These are phyloP conservation scores for Ephialtes manifestator DNA, from an alignment of 2,888 invertebrate species.

Conservation along the genomic window DNA sequence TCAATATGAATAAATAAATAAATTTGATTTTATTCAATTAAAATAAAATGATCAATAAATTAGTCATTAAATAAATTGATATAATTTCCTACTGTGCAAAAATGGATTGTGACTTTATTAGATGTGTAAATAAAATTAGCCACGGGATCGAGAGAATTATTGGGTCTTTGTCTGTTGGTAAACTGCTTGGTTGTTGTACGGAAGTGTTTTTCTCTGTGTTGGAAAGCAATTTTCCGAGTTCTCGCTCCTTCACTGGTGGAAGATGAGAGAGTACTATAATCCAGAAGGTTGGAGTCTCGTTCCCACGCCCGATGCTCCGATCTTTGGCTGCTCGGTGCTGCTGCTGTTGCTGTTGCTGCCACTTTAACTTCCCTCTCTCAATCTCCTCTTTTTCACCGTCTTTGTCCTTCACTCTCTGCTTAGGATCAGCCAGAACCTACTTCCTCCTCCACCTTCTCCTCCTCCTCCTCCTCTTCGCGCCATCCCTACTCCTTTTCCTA, in stretches of 20 bases:
- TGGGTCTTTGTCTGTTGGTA: neutral
- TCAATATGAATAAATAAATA: too few species aligned
- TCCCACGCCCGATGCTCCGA: slow-evolving; percentile 84
- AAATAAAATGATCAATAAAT: neutral
- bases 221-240: slow-evolving; percentile 47
- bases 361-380: slow-evolving; percentile 57
- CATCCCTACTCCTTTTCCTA: neutral
- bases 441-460: slow-evolving; percentile 61
- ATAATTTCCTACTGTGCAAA: neutral
- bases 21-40: too few species aligned
- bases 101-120: neutral
- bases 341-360: slow-evolving; percentile 68
- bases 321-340: slow-evolving; percentile 81
- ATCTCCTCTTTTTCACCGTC: slow-evolving; percentile 10
- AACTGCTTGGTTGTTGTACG: slow-evolving; percentile 14
- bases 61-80: neutral
- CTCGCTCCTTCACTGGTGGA: slow-evolving; percentile 7
- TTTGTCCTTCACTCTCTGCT: slow-evolving; percentile 74
- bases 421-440: slow-evolving; percentile 75
- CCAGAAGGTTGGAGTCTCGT: slow-evolving; percentile 75
- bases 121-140: slow-evolving; percentile 2
- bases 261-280: slow-evolving; percentile 58
- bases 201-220: slow-evolving; percentile 34
- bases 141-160: neutral
- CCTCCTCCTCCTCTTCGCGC: slow-evolving; percentile 47